Evolutionary conservation across 2,888 invertebrate species (phyloP), one percentile per base, ranked within the genome.

Genomic region (Apamea sordens): DNA sequence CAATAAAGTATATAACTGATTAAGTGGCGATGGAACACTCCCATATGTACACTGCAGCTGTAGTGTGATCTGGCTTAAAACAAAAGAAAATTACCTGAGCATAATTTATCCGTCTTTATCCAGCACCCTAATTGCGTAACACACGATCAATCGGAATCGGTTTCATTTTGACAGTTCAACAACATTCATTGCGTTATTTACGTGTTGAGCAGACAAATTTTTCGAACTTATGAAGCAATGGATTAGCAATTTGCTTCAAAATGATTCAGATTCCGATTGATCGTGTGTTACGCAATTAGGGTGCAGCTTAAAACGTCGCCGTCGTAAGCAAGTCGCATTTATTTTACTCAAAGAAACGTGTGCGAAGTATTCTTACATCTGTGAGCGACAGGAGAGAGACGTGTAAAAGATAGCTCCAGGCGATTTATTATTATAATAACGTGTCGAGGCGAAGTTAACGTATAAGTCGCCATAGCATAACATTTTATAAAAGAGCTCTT

Each of bases 401-500:
- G 56, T 70, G n/a, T 68, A 24, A 81, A 50, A 67, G n/a, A 53
- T 76, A 70, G 44, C 85, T 80, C 36, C 24, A 28, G 67, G 80
- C 63, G 32, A 83, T 73, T 70, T 73, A 80, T 84, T 82, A 82
- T 80, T 80, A 70, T 76, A 80, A 70, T 80, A 84, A 83, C 13
- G 72, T 73, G 76, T 71, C 21, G 56, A 59, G 72, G 41, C 24
- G 32, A 65, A 61, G 53, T 68, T 21, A 18, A 28, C 70, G 11
- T 61, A 41, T 50, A 77, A 59, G 47, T n/a, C 47, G 2, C 50
- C 2, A 56, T 50, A 36, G n/a, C 56, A 80, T 67, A 13, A 18
- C 21, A 21, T 41, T 69, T 53, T 73, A 61, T 73, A 61, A 56
- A 82, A 73, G n/a, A 21, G 15, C 13, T n/a, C 15, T 82, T 70